phyloP scores from a whole-genome alignment of 2,888 invertebrate genomes.

The Meteorus cinctellus region DNA sequence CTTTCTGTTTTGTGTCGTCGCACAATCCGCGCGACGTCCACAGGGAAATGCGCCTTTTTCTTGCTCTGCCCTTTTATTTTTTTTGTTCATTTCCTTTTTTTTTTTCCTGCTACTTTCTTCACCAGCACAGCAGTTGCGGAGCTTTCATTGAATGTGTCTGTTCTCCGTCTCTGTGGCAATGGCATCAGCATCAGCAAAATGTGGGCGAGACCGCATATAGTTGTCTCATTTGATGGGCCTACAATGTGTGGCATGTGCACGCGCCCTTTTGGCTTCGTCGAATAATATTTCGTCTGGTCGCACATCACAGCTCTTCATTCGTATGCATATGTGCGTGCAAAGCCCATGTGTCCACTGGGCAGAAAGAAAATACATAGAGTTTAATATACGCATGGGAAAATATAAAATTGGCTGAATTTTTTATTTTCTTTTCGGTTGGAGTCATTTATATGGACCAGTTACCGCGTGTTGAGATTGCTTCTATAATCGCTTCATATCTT shows the following conservation, averaged over 20 bases:
- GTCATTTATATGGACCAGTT: conserved; percentile 61
- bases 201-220: not conserved
- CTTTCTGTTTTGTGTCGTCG: conserved; percentile 15
- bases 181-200: not conserved
- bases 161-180: not conserved
- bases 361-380: conserved; percentile 52
- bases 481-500: conserved; percentile 14
- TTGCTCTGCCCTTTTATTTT: not conserved
- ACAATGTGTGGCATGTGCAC: conserved; percentile 14
- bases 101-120: not conserved
- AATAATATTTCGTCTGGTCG: conserved; percentile 14
- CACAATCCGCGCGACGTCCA: conserved; percentile 27
- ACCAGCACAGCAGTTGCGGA: not conserved
- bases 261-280: conserved; percentile 22
- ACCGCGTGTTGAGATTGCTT: conserved; percentile 65
- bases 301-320: not conserved
- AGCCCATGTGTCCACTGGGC: conserved; percentile 40
- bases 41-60: conserved; percentile 13
- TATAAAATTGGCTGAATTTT: conserved; percentile 66
- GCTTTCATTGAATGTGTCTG: not conserved
- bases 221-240: conserved; percentile 10
- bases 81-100: not conserved
- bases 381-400: conserved; percentile 58
- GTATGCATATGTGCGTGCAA: not conserved
- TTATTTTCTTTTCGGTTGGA: conserved; percentile 51